Base-by-base conservation (phyloP, 2,888 invertebrate genomes). In the Antheraea assamensis region DNA sequence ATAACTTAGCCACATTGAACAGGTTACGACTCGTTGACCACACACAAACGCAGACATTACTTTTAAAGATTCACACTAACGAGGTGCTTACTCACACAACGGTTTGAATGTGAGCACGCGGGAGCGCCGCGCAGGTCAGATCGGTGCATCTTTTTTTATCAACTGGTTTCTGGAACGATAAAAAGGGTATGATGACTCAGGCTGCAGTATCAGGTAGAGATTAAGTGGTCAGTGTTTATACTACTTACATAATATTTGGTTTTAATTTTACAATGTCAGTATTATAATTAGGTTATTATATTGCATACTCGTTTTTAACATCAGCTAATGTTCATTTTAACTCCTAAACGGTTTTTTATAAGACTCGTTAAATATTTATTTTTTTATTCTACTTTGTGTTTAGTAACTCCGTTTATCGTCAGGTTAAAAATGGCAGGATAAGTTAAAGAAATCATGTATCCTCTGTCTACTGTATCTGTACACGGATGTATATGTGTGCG, bases 101-200 rank as follows among this genome's bases (percentile, higher is more conserved):
- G 27, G 27, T 30, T 27, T 27, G 61, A 27, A 64, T 17, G 78
- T 83, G 82, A 80, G 80, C 84, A 83, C 86, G 90, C 89, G 87
- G 82, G 85, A 84, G 85, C 87, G 88, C 91, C 83, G 85, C 87
- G 88, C 91, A 89, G 93, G 92, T 92, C 93, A 92, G 83, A 86
- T 82, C 82, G 82, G 85, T 84, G 88, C 87, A 87, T 90, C 86
- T 84, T 89, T 89, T 91, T 88, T 90, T 83, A 75, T 76, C 81
- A 92, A 94, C 93, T 87, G 92, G 94, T 94, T 92, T 90, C 85
- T 85, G 84, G 86, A 84, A 83, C 86, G 85, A 89, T 89, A 90
- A 91, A 89, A 90, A 88, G 88, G 78, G 86, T 80, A 88, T 93
- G 93, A 88, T 93, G 93, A 93, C 84, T 94, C 92, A 94, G 87